A percentile compares a stretch with the other conserved stretches of the same genome.
These are phyloP conservation scores for Parazoanthus darwini DNA, from an alignment of 92 coral and sea anemone genomes.

Conservation along the genomic window DNA sequence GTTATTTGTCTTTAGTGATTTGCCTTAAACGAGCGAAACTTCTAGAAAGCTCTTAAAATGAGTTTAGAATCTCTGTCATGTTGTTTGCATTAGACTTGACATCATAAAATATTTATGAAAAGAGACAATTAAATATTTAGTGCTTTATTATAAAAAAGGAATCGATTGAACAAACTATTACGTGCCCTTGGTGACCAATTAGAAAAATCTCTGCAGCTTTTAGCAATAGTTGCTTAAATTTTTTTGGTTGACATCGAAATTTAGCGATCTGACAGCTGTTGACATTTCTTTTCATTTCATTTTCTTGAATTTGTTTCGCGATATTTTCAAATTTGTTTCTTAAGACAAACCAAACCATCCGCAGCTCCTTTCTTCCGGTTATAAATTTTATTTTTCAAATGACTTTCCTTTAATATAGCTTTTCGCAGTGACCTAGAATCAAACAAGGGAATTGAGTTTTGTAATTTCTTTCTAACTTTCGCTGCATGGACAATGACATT, in stretches of 20 bases:
- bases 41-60: background rate
- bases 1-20: background rate
- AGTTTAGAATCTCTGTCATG: background rate
- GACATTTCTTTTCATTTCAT: no score
- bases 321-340: no score
- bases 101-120: constrained; percentile 6
- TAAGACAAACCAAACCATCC: background rate
- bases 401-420: no score
- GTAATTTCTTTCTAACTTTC: background rate
- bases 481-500: background rate
- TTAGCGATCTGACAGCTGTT: background rate
- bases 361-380: background rate
- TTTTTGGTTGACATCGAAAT: background rate
- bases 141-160: background rate
- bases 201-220: background rate
- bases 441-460: no score
- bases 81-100: background rate
- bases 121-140: constrained; percentile 26
- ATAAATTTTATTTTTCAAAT: no score
- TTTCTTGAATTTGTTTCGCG: no score
- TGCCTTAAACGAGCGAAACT: background rate
- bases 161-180: background rate
- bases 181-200: background rate
- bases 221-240: background rate
- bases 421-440: no score